These are phyloP conservation scores for Clarias platycephalus DNA, from an alignment of 2,797 vertebrate genomes.

Conservation along the genomic window DNA sequence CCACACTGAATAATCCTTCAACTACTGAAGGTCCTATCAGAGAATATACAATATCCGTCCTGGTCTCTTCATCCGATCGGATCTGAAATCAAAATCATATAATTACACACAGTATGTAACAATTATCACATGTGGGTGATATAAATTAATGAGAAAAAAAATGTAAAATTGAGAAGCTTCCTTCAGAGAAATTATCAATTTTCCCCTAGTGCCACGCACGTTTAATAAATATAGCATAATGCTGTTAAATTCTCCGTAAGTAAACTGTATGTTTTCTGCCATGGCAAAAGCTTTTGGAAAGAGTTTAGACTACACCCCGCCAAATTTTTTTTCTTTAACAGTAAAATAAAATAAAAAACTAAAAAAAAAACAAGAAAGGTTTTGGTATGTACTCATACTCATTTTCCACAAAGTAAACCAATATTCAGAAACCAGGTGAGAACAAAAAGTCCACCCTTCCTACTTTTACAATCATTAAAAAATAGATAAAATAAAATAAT, in stretches of 20 bases:
- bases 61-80: constrained; percentile 80
- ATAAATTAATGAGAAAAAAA: neutral
- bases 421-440: neutral
- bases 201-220: no score
- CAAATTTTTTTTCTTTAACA: neutral
- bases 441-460: neutral
- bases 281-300: neutral
- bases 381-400: neutral
- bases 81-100: constrained; percentile 75
- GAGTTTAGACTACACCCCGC: neutral
- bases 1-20: constrained; percentile 69
- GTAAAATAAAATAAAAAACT: no score
- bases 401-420: neutral
- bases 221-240: no score
- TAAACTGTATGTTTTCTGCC: neutral
- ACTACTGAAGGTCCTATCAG: constrained; percentile 77
- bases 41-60: constrained; percentile 70
- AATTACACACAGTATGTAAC: neutral
- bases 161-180: neutral
- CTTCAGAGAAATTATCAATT: neutral
- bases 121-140: no score
- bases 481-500: no score
- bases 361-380: neutral
- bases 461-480: neutral
- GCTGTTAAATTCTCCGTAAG: no score